Base-by-base conservation (phyloP, 2,888 invertebrate genomes). In the Proisotoma minuta region DNA sequence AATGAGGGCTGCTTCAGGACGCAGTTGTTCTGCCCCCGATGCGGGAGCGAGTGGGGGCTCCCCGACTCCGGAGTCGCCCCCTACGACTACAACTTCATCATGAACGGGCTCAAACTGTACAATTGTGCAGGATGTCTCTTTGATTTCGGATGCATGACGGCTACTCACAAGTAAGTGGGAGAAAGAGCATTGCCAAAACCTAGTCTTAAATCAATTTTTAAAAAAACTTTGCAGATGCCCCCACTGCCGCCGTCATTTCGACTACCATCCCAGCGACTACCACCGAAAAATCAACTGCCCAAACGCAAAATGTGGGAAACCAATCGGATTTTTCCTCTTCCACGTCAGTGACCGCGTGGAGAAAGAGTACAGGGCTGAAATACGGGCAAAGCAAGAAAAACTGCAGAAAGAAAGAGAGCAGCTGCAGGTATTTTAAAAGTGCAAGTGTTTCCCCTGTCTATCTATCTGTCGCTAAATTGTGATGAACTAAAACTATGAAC, bases 61-160 rank as follows among this genome's bases (percentile, higher is more conserved):
- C 28, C 54, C 12, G 60, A 60, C 29, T 24, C 24, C 20, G 60
- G 60, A 12, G 60, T 60, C 1, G 60, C 50, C n/a, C 12, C n/a
- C 2, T 60, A 47, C 48, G 60, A 60, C 48, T 60, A 60, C 54
- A 60, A 60, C 15, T 60, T 60, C 28, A 60, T 60, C 54, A 60
- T 60, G 60, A 60, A 54, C 54, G 60, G 60, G 1, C 48, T 60
- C 27, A 43, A 24, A 26, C 53, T 47, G 2, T 60, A 29, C 54
- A 60, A 60, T n/a, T 60, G 60, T 47, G 60, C 60, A 12, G 47
- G 28, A 1, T 60, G 60, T 48, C 48, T 60, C 22, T 60, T 40
- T 34, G 60, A 60, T 47, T 60, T 60, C 29, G 60, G 60, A 1
- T 60, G 60, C 34, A 60, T 60, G 60, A 60, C 60, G 2, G 60